phyloP scores from a whole-genome alignment of 2,797 vertebrate genomes.

The Chiroxiphia lanceolata region DNA sequence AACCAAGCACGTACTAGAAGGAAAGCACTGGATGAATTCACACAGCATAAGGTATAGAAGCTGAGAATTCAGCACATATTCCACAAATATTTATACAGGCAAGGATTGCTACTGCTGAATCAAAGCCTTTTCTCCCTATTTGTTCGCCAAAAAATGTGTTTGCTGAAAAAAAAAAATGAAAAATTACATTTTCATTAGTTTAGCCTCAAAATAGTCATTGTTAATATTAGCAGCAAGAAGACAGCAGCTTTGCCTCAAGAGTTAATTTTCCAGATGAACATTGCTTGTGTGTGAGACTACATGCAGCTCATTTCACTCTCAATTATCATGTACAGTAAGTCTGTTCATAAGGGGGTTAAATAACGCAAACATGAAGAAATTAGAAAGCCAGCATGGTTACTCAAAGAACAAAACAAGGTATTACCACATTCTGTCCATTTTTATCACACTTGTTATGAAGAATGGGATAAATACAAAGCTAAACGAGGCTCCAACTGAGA shows the following conservation, averaged over 20 bases:
- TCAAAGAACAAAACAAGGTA: background rate
- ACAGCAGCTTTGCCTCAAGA: background rate
- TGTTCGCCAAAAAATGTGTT: background rate
- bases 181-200: background rate
- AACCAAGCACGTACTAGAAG: background rate
- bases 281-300: background rate
- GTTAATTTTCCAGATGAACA: background rate
- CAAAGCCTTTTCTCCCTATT: background rate
- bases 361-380: background rate
- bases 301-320: background rate
- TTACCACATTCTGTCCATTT: background rate
- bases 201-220: background rate
- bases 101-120: background rate
- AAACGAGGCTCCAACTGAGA: background rate
- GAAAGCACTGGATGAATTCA: background rate
- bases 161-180: background rate
- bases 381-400: background rate
- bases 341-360: background rate
- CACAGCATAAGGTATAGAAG: background rate
- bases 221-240: background rate
- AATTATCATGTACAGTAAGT: background rate
- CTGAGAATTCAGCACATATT: background rate
- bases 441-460: background rate
- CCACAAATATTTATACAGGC: background rate
- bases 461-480: background rate